These are phyloP conservation scores for Heliconius melpomene DNA, from an alignment of 1,140 invertebrate genomes.

Conservation along the genomic window DNA sequence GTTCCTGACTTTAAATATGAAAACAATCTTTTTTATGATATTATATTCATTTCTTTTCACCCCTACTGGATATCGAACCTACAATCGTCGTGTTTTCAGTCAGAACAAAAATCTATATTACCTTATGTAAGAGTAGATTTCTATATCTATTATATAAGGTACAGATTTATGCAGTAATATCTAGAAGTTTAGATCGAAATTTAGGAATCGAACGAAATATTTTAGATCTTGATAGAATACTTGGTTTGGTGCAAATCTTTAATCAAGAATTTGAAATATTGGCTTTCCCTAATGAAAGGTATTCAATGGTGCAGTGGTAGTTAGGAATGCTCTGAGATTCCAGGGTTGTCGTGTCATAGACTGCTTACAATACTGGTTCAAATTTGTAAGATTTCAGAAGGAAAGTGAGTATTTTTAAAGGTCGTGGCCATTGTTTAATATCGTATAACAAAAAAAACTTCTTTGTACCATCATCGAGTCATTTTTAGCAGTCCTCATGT, in stretches of 20 bases:
- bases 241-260: conserved; percentile 6
- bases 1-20: no score
- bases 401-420: no score
- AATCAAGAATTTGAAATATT: conserved; percentile 11
- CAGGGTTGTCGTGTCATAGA: neutral
- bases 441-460: no score
- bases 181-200: neutral
- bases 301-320: neutral
- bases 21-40: no score
- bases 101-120: no score
- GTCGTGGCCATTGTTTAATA: no score
- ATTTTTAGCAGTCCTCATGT: no score
- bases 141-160: no score
- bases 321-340: neutral
- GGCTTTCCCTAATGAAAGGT: neutral
- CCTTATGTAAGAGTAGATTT: no score
- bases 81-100: neutral
- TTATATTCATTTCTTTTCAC: neutral
- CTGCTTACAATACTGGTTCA: neutral
- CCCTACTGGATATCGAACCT: neutral
- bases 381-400: neutral
- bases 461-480: no score
- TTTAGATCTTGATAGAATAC: neutral
- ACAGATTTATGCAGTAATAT: neutral
- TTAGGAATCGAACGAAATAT: neutral